These are phyloP conservation scores for Micropoecilia bifurca DNA, from an alignment of 2,797 vertebrate genomes.

Conservation along the genomic window DNA sequence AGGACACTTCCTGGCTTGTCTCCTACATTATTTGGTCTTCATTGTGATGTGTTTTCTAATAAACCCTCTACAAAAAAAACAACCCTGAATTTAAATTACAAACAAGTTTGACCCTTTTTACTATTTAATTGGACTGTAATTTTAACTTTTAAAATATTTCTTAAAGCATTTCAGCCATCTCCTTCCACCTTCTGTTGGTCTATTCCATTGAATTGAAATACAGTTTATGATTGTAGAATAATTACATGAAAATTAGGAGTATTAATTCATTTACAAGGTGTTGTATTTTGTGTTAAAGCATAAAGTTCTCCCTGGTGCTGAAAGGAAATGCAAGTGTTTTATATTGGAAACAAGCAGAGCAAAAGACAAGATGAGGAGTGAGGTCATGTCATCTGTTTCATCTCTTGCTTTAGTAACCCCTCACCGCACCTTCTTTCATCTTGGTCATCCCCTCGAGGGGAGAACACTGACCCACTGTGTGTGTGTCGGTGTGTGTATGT, in stretches of 20 bases:
- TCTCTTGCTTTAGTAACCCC: constrained; percentile 64
- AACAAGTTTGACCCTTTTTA: neutral
- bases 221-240: neutral
- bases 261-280: neutral
- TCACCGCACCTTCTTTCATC: constrained; percentile 80
- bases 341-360: neutral
- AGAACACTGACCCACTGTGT: constrained; percentile 73
- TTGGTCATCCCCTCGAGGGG: constrained; percentile 67
- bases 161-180: neutral
- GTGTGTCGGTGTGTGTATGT: constrained; percentile 53
- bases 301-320: neutral
- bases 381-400: constrained; percentile 74
- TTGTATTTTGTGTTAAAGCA: neutral
- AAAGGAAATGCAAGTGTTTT: neutral
- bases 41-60: neutral
- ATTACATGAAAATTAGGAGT: neutral
- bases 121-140: neutral
- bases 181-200: neutral
- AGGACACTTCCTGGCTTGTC: neutral
- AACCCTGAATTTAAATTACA: neutral
- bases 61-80: neutral
- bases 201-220: neutral
- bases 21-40: neutral
- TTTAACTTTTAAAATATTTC: neutral
- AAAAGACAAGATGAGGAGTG: constrained; percentile 44